These are phyloP conservation scores for Ophion slaviceki DNA, from an alignment of 2,888 invertebrate species.

Conservation along the genomic window DNA sequence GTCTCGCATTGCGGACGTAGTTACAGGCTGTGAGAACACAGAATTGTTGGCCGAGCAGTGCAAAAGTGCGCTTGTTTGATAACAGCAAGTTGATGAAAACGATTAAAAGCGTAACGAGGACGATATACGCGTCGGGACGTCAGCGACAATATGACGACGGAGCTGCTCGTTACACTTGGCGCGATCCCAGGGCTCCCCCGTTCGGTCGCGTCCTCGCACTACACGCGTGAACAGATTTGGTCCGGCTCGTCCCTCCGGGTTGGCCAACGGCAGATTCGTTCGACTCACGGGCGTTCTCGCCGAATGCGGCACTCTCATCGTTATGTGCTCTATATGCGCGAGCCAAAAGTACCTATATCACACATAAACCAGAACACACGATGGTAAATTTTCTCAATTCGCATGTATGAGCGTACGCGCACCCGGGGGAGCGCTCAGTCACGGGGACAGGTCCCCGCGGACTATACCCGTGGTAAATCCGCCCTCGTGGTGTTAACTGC, in stretches of 20 bases:
- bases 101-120: conserved; percentile 82
- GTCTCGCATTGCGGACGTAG: not conserved
- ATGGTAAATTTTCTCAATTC: conserved; percentile 81
- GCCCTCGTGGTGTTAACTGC: conserved; percentile 79
- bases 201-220: conserved; percentile 19
- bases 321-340: conserved; percentile 19
- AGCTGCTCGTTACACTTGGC: conserved; percentile 62
- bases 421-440: conserved; percentile 79
- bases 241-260: conserved; percentile 55
- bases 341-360: conserved; percentile 33
- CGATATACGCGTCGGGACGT: conserved; percentile 63
- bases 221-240: conserved; percentile 17
- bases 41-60: not conserved
- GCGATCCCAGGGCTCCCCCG: conserved; percentile 30
- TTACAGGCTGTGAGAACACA: not conserved
- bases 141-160: conserved; percentile 44
- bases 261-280: conserved; percentile 36
- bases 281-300: not conserved
- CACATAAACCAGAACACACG: conserved; percentile 51
- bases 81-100: conserved; percentile 82
- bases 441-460: conserved; percentile 77
- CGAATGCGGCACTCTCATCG: not conserved
- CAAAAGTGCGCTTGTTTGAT: conserved; percentile 56
- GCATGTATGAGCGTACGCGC: conserved; percentile 79
- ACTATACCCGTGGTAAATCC: conserved; percentile 78